A percentile compares a stretch with the other conserved stretches of the same genome.
These are phyloP conservation scores for Molossus molossus DNA, from an alignment of 2,797 vertebrate genomes.

Conservation along the genomic window DNA sequence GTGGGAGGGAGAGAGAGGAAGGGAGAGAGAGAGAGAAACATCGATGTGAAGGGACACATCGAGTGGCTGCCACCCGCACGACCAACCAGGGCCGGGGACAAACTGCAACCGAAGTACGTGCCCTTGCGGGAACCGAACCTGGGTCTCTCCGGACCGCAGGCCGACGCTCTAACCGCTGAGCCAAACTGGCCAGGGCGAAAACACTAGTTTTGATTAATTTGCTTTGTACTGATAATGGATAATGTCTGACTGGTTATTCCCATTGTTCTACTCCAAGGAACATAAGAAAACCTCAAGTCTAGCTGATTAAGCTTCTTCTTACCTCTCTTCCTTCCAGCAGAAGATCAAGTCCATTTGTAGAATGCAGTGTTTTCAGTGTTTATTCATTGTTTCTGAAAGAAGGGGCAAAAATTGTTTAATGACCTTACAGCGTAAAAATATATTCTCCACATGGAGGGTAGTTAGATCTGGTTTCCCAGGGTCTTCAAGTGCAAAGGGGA, in stretches of 20 bases:
- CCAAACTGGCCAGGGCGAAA: too few species aligned
- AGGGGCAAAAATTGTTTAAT: not conserved
- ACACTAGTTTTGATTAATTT: slow-evolving; percentile 53
- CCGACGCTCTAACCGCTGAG: too few species aligned
- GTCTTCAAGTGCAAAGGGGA: not conserved
- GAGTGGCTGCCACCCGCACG: too few species aligned
- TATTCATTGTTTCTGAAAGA: slow-evolving; percentile 18
- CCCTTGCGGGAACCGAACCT: too few species aligned
- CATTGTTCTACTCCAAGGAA: slow-evolving; percentile 1
- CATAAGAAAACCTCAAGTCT: slow-evolving; percentile 15
- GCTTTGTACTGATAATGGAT: slow-evolving; percentile 6
- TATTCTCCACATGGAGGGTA: not conserved
- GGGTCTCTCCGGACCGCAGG: too few species aligned
- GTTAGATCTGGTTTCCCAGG: not conserved
- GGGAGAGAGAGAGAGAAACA: too few species aligned
- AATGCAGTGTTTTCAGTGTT: slow-evolving; percentile 30
- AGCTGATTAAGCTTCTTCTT: not conserved
- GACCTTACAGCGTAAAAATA: slow-evolving; percentile 22
- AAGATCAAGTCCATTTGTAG: slow-evolving; percentile 42
- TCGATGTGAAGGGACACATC: too few species aligned
- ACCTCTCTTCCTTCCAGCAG: not conserved
- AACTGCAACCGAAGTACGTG: too few species aligned
- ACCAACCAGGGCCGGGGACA: too few species aligned
- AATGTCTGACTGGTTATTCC: not conserved
- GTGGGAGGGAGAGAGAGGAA: too few species aligned